Percentiles rank a stretch among this genome's conserved stretches.
Conservation (phyloP, 1,140 invertebrate genomes). For the Paracyclopina nana region DNA sequence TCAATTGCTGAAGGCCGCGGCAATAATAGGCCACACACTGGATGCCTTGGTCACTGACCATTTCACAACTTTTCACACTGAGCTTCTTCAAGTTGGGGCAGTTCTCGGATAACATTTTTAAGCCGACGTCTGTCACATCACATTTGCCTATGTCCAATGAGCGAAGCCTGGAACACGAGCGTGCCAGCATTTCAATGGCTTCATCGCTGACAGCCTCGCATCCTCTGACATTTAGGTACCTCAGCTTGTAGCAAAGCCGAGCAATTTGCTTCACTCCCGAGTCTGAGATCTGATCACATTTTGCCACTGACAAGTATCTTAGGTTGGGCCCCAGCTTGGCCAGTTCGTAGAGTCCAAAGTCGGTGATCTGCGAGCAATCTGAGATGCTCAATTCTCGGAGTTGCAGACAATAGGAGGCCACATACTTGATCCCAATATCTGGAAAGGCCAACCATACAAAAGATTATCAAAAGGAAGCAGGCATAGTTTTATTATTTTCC, state of each 20-base stretch:
- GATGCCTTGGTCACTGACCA: conserved; percentile 64
- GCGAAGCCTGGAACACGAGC: conserved; percentile 55
- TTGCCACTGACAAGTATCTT: conserved; percentile 63
- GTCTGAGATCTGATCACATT: conserved; percentile 64
- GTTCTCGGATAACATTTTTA: conserved; percentile 58
- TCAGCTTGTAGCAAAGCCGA: conserved; percentile 61
- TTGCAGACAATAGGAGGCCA: conserved; percentile 61
- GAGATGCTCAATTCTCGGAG: conserved; percentile 69
- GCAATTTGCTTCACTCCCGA: conserved; percentile 68
- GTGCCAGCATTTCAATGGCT: conserved; percentile 55
- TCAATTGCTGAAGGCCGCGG: conserved; percentile 61
- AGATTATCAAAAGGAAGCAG: background rate
- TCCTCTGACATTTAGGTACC: conserved; percentile 71
- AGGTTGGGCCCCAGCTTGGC: conserved; percentile 62
- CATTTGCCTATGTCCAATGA: conserved; percentile 78
- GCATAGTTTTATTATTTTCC: background rate
- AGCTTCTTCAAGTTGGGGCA: conserved; percentile 76
- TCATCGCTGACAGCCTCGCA: conserved; percentile 80
- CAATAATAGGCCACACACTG: conserved; percentile 61
- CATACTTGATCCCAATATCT: conserved; percentile 51
- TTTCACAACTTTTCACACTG: conserved; percentile 67
- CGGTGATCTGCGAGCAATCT: conserved; percentile 66
- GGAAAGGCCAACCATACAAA: conserved; percentile 23
- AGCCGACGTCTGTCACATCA: conserved; percentile 66
- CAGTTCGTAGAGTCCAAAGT: conserved; percentile 72